Percentiles rank a stretch among this genome's conserved stretches.
Conservation (phyloP, 2,888 invertebrate genomes). For the Phania funesta region DNA sequence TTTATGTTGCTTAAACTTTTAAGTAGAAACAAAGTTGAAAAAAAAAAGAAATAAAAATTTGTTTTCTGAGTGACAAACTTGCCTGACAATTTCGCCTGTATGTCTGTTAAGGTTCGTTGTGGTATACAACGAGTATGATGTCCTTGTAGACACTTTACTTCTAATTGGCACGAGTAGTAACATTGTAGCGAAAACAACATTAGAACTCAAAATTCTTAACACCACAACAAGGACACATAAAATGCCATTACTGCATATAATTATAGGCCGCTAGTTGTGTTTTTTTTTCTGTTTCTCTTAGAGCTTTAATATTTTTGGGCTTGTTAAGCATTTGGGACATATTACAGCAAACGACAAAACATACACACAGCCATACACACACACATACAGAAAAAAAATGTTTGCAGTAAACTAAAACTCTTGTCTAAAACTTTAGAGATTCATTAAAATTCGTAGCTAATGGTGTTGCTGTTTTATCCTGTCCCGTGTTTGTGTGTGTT, state of each 20-base stretch:
- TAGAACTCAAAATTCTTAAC: not conserved
- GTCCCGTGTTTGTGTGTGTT: not conserved
- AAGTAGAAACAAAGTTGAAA: not conserved
- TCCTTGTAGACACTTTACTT: conserved; percentile 62
- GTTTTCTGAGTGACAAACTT: not conserved
- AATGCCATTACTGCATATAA: conserved; percentile 49
- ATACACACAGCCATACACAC: too few species aligned
- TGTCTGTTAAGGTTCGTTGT: not conserved
- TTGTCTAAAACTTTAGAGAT: conserved; percentile 37
- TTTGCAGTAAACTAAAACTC: not conserved
- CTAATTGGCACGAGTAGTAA: conserved; percentile 57
- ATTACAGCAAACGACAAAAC: not conserved
- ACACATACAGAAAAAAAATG: not conserved
- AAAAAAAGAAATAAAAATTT: not conserved
- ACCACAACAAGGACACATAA: conserved; percentile 6
- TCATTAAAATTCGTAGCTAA: conserved; percentile 48
- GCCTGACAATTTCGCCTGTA: not conserved
- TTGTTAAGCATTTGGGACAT: conserved; percentile 38
- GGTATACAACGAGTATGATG: conserved; percentile 33
- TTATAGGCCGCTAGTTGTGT: conserved; percentile 5
- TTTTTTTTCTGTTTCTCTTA: not conserved
- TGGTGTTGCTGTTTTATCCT: not conserved
- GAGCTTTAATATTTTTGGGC: conserved; percentile 29
- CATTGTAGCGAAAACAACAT: too few species aligned
- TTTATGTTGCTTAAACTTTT: conserved; percentile 11